Base-by-base conservation (phyloP, 2,113 vertebrate genomes). In the Sinocyclocheilus grahami region DNA sequence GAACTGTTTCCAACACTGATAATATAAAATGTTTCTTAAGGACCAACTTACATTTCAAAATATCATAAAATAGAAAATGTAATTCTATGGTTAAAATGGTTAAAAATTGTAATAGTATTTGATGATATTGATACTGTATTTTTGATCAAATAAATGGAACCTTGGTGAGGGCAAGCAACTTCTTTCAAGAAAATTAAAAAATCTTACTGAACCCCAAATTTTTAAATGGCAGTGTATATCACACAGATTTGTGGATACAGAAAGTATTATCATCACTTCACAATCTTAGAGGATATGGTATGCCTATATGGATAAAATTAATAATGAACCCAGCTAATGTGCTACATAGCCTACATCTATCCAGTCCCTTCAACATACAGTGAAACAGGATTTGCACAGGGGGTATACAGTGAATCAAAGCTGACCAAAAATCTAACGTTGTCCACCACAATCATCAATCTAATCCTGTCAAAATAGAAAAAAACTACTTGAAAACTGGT, bases 391-490 rank as follows among this genome's bases (percentile, higher is more conserved):
- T 22, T 80, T 65, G 78, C 27, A 74, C 27, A 74, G 76, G 30
- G 30, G 62, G 84, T 72, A 85, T 88, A 84, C 71, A 78, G 62
- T 63, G 33, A 53, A 88, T 84, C 77, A 81, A 39, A 75, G 18
- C 60, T 79, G 82, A 63, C 22, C 69, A 55, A 60, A 69, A 37
- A 67, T 3, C 33, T 33, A 83, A 72, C 62, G 46, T n/a, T 60
- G 33, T 53, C 67, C 76, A 80, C 77, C 37, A 60, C 48, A 85
- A 48, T 76, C 78, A 30, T 60, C 74, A 27, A 82, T 83, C 75
- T 83, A 75, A 67, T 55, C 33, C 60, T 42, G 84, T 67, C 37
- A 76, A 84, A 10, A 76, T 69, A 62, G 7, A 60, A 24, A 22
- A 14, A n/a, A n/a, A n/a, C n/a, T n/a, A n/a, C 39, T 62, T 37